These are phyloP conservation scores for Cisticola juncidis DNA, from an alignment of 2,113 vertebrate genomes.

Conservation along the genomic window DNA sequence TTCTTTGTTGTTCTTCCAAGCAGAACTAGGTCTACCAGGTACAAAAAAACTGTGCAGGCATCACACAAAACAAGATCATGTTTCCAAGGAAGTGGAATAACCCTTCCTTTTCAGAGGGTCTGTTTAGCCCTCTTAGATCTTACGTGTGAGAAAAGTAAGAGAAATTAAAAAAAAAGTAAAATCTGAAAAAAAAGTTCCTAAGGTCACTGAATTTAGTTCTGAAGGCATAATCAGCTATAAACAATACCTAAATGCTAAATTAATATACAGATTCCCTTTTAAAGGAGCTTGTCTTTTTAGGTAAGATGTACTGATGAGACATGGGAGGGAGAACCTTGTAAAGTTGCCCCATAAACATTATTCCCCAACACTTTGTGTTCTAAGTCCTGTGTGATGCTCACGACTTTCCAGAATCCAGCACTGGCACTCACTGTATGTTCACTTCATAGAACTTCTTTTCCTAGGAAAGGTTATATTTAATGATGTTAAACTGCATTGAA, in stretches of 20 bases:
- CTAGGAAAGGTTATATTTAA: slow-evolving; percentile 20
- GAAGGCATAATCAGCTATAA: not conserved
- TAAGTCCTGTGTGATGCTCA: not conserved
- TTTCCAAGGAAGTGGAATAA: not conserved
- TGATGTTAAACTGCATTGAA: slow-evolving; percentile 22
- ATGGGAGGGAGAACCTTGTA: not conserved
- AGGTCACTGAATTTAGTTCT: not conserved
- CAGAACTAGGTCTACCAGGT: not conserved
- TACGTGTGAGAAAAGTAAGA: not conserved
- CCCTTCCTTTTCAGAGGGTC: not conserved
- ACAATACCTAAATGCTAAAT: not conserved
- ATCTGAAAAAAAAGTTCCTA: not conserved
- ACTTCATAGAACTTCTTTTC: not conserved
- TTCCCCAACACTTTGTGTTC: not conserved
- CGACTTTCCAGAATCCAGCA: not conserved
- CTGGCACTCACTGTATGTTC: not conserved
- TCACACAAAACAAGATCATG: not conserved
- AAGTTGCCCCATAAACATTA: not conserved
- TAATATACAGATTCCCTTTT: not conserved
- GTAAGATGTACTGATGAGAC: not conserved
- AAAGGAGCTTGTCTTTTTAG: not conserved
- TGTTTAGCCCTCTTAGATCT: not conserved
- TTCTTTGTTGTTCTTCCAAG: not conserved
- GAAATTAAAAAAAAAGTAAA: not conserved
- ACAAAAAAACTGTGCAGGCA: not conserved